phyloP scores from a whole-genome alignment of 2,888 invertebrate species.

The Tinea trinotella region DNA sequence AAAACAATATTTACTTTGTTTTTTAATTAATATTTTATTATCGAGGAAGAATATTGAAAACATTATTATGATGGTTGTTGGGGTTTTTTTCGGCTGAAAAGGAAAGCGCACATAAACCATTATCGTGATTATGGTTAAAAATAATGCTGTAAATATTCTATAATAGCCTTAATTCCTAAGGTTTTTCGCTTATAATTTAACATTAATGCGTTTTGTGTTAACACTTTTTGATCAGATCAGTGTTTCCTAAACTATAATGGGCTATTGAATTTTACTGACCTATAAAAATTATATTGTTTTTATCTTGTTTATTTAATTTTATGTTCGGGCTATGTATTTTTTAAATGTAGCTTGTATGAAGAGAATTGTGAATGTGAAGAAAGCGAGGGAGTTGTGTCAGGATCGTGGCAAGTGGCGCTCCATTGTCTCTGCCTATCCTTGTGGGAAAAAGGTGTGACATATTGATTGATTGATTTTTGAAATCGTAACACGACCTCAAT shows the following conservation, averaged over 20 bases:
- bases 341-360: no score
- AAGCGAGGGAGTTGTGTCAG: no score
- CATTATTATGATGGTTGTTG: neutral
- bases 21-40: neutral
- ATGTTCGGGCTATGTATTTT: no score
- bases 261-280: no score
- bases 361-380: no score
- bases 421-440: no score
- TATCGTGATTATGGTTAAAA: constrained; percentile 1
- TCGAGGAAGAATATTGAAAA: neutral
- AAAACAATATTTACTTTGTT: neutral
- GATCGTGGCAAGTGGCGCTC: no score
- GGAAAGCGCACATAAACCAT: neutral
- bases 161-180: constrained; percentile 20
- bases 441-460: no score
- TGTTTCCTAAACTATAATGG: neutral
- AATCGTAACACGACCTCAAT: no score
- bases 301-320: no score
- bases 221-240: constrained; percentile 18
- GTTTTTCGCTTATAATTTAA: constrained; percentile 22
- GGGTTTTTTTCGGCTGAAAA: neutral
- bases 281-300: no score
- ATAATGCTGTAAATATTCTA: constrained; percentile 13
- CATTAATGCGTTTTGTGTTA: constrained; percentile 24
- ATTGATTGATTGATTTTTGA: no score